Evolutionary conservation across 2,888 invertebrate species (phyloP).

Genomic region (Caenorhabditis japonica): DNA sequence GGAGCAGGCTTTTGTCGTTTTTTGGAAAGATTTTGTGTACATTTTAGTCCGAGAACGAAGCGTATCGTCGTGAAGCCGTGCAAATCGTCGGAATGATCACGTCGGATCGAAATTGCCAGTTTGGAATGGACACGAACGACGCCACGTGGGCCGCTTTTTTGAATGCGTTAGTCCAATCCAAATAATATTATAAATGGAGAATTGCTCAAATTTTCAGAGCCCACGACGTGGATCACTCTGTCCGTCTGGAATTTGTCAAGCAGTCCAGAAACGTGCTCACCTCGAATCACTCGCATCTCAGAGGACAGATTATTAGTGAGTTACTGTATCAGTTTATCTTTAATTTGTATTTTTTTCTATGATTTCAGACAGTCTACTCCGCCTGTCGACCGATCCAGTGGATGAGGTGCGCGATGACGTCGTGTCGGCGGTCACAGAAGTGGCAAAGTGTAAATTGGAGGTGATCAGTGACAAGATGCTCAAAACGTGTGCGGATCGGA

Average conservation of each 20-base stretch:
- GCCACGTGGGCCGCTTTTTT: conserved; percentile 39
- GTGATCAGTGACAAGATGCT: conserved; percentile 61
- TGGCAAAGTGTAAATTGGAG: conserved; percentile 58
- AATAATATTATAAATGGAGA: background rate
- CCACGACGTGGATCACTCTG: conserved; percentile 3
- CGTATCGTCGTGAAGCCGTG: conserved; percentile 25
- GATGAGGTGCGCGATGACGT: conserved; percentile 50
- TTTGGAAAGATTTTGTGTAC: background rate
- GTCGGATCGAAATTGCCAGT: conserved; percentile 11
- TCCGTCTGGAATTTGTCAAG: conserved; percentile 33
- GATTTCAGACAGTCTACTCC: conserved; percentile 22
- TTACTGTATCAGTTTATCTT: background rate
- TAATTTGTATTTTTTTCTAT: background rate
- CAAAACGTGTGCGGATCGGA: conserved; percentile 43
- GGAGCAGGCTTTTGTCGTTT: background rate
- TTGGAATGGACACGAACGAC: conserved; percentile 33
- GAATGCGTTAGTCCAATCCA: conserved; percentile 7
- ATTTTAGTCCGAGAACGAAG: conserved; percentile 26
- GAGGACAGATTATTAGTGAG: conserved; percentile 38
- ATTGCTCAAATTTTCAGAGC: conserved; percentile 27
- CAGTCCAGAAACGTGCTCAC: conserved; percentile 30
- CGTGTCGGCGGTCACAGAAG: conserved; percentile 28
- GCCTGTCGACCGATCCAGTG: conserved; percentile 20
- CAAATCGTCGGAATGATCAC: conserved; percentile 35
- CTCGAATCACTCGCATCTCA: conserved; percentile 32